Percentiles rank a stretch among this genome's conserved stretches.
Evolutionary conservation across 1,140 invertebrate genomes (phyloP).

Genomic region (Oryctes rhinoceros): DNA sequence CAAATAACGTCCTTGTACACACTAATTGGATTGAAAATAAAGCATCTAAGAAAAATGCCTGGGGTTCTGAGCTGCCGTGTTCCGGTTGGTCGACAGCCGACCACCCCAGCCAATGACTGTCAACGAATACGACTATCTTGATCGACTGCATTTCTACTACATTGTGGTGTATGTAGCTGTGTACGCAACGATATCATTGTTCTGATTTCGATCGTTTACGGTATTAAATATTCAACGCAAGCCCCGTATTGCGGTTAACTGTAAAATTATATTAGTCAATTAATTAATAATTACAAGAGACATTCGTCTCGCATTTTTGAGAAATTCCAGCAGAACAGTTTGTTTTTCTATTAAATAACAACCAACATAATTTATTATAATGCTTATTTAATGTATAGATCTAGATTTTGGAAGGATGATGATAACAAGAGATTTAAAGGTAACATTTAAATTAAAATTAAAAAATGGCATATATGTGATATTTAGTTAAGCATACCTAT

Average conservation of each 20-base stretch:
- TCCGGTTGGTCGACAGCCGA: slow-evolving; percentile 32
- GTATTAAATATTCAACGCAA: neutral
- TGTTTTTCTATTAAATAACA: no score
- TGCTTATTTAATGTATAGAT: no score
- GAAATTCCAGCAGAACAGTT: neutral
- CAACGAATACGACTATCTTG: slow-evolving; percentile 30
- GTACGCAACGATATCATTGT: slow-evolving; percentile 7
- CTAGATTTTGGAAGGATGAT: no score
- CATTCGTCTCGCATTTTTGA: neutral
- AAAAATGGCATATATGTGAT: no score
- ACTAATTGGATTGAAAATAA: slow-evolving; percentile 39
- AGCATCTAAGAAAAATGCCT: slow-evolving; percentile 28
- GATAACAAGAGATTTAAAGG: no score
- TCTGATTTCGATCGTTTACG: neutral
- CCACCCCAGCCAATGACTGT: slow-evolving; percentile 34
- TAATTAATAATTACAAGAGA: neutral
- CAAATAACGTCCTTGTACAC: slow-evolving; percentile 29
- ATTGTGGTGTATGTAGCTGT: neutral
- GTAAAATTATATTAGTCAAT: neutral
- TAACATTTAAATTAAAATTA: no score
- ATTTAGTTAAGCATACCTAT: no score
- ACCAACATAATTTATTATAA: no score
- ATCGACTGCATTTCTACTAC: slow-evolving; percentile 35
- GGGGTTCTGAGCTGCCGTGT: slow-evolving; percentile 12
- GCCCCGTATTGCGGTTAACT: neutral